A percentile compares a stretch with the other conserved stretches of the same genome.
phyloP scores from a whole-genome alignment of 2,113 vertebrate species.

The Leucopsar rothschildi region DNA sequence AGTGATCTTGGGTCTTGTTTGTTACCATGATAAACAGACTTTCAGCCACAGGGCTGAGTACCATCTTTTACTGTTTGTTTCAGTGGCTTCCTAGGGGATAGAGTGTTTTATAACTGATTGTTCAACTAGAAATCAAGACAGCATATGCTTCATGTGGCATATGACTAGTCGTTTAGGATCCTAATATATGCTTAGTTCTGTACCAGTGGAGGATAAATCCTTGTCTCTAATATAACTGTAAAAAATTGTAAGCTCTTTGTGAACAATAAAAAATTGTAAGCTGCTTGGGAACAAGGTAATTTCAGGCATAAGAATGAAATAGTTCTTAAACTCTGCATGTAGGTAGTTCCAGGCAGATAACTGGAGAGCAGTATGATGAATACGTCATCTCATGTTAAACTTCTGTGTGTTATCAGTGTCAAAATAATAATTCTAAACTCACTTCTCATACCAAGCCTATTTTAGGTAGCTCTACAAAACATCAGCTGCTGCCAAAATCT shows the following conservation, averaged over 20 bases:
- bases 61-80: neutral
- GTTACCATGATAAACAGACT: neutral
- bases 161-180: neutral
- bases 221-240: neutral
- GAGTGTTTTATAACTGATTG: neutral
- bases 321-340: neutral
- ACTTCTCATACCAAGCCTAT: neutral
- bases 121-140: neutral
- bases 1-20: neutral
- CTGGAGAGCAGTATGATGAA: neutral
- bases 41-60: neutral
- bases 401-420: neutral
- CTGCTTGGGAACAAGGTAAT: neutral
- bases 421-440: slow-evolving; percentile 5
- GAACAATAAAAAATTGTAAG: neutral
- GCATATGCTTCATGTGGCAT: fast-evolving
- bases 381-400: neutral
- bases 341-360: neutral
- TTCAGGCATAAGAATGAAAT: neutral
- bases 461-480: slow-evolving; percentile 8
- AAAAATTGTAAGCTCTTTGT: neutral
- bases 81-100: neutral
- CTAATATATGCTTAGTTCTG: neutral
- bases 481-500: neutral
- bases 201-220: neutral